Percentiles rank a stretch among this genome's conserved stretches.
Evolutionary conservation across 1,140 invertebrate species (phyloP).

Genomic region (Drosophila elegans): DNA sequence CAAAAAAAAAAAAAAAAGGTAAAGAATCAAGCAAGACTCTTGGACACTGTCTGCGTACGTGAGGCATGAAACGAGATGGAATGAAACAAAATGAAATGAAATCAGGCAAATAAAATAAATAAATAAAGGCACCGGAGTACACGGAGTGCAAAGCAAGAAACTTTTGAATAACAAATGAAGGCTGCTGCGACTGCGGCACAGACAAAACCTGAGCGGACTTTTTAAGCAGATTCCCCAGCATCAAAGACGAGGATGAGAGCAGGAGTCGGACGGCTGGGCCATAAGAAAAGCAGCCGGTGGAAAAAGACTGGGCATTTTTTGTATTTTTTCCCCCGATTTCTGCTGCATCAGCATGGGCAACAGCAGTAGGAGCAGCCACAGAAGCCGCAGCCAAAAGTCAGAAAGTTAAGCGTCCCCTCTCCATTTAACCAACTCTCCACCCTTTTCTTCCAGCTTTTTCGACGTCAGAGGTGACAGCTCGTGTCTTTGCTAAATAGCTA

Average conservation of each 20-base stretch:
- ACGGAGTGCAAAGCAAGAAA: slow-evolving; percentile 61
- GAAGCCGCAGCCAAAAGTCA: slow-evolving; percentile 77
- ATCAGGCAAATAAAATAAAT: slow-evolving; percentile 55
- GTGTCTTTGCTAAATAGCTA: neutral
- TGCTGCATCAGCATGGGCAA: slow-evolving; percentile 49
- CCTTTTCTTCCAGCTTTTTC: slow-evolving; percentile 8
- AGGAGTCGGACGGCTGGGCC: neutral
- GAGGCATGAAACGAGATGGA: slow-evolving; percentile 28
- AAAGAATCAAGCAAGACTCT: slow-evolving; percentile 11
- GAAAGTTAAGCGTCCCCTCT: slow-evolving; percentile 70
- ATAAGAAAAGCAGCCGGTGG: slow-evolving; percentile 9
- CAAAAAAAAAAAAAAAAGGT: neutral
- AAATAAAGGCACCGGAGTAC: slow-evolving; percentile 29
- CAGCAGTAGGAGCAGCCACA: slow-evolving; percentile 38
- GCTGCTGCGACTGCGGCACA: slow-evolving; percentile 63
- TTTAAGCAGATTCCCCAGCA: slow-evolving; percentile 64
- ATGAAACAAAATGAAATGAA: slow-evolving; percentile 55
- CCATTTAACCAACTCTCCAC: slow-evolving; percentile 9
- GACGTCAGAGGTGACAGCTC: slow-evolving; percentile 11
- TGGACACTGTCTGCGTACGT: slow-evolving; percentile 38
- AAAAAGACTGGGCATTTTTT: slow-evolving; percentile 14
- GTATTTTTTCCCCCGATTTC: slow-evolving; percentile 22
- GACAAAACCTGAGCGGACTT: slow-evolving; percentile 75
- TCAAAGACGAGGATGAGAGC: slow-evolving; percentile 1
- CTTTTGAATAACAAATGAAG: slow-evolving; percentile 82